phyloP scores from a whole-genome alignment of 2,888 invertebrate species.

The Xestia ashworthii region DNA sequence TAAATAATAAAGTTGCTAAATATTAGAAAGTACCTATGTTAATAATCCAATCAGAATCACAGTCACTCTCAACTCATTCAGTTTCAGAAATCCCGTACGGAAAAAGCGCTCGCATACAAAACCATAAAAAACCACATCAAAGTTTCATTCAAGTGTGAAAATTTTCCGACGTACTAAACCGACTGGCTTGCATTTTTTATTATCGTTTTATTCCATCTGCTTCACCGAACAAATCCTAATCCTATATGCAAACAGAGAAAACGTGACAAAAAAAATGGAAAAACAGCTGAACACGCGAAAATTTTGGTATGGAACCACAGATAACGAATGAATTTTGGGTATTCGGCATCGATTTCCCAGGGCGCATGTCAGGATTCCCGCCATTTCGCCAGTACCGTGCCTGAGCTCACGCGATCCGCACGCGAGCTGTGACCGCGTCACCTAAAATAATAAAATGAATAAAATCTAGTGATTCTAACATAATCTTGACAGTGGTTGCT shows the following conservation, averaged over 20 bases:
- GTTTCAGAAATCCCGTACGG: slow-evolving; percentile 3
- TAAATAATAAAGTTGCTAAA: neutral
- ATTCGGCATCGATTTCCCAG: slow-evolving; percentile 86
- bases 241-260: slow-evolving; percentile 54
- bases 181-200: slow-evolving; percentile 35
- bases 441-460: slow-evolving; percentile 63
- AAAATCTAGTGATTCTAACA: slow-evolving; percentile 54
- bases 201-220: slow-evolving; percentile 51
- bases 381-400: slow-evolving; percentile 76
- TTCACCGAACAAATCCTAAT: slow-evolving; percentile 58
- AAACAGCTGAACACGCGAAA: slow-evolving; percentile 58
- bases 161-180: slow-evolving; percentile 21
- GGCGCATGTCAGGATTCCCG: slow-evolving; percentile 87
- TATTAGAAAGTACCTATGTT: neutral
- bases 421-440: slow-evolving; percentile 62
- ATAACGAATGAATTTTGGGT: slow-evolving; percentile 61
- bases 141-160: slow-evolving; percentile 50
- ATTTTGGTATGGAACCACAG: slow-evolving; percentile 55
- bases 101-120: slow-evolving; percentile 17
- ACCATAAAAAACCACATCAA: slow-evolving; percentile 27
- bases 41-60: slow-evolving; percentile 3
- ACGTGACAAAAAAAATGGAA: slow-evolving; percentile 44
- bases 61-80: neutral
- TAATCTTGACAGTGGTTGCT: slow-evolving; percentile 51
- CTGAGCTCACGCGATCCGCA: slow-evolving; percentile 65